Evolutionary conservation across 2,888 invertebrate species (phyloP), one percentile per base, ranked within the genome.

Genomic region (Salpingus planirostris): DNA sequence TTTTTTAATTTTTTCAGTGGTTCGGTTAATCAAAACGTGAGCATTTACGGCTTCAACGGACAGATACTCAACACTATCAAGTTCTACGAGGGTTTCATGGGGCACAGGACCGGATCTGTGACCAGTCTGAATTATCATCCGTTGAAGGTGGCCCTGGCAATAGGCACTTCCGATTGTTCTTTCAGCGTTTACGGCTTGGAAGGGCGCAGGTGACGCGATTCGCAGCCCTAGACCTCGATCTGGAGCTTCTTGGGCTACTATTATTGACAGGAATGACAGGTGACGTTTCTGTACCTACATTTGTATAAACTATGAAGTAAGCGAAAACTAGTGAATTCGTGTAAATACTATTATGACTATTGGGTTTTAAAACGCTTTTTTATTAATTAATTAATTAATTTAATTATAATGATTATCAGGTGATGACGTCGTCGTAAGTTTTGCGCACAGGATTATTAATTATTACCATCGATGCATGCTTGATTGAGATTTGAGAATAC

Each of bases 41-140:
- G 76, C 52, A 72, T 88, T 31, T 84, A 79, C 66, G 80, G 80
- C 54, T 69, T 80, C 48, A 73, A 74, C 44, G 92, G 91, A 24
- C 67, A 71, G 12, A 65, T 71, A 24, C 70, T 90, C 36, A 88
- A 85, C 63, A 76, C 80, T 2, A 81, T 93, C 57, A 84, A 85
- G 59, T 82, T 83, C 62, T 87, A 92, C 64, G 92, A 93, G 59
- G 91, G 93, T 31, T 92, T 95, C 68, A 85, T 88, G 74, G 79
- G 79, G 38, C 80, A 87, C 49, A 74, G 88, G 57, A 86, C 89
- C 50, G 89, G 88, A 11, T 83, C 90, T 24, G 85, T 92, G 38
- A 81, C 81, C 48, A 90, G 89, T 59, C 70, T 95, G 52, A 79
- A 82, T 45, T 95, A 92, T 69, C 95, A 96, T 65, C 87, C 91